Conservation (phyloP, 2,797 vertebrate genomes). For the Channallabes apus region DNA sequence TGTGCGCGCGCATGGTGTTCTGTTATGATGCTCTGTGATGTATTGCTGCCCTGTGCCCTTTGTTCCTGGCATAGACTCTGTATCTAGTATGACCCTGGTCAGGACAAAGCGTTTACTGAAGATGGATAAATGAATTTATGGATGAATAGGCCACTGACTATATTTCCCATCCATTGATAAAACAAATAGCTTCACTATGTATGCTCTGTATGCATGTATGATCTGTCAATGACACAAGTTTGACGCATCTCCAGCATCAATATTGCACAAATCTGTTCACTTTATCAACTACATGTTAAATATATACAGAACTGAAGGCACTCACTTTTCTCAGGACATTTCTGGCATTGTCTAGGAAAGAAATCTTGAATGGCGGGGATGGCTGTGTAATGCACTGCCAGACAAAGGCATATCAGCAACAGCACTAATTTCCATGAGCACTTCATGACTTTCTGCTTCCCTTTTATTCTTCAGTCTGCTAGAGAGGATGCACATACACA, state of each 20-base stretch:
- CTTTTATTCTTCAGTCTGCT: slow-evolving; percentile 70
- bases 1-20: background rate
- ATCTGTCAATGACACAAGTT: background rate
- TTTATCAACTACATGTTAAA: background rate
- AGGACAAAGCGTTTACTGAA: background rate
- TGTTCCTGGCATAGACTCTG: background rate
- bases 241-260: background rate
- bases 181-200: background rate
- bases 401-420: slow-evolving; percentile 76
- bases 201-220: background rate
- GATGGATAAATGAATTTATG: background rate
- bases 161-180: background rate
- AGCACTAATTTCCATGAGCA: slow-evolving; percentile 83
- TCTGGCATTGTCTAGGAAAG: background rate
- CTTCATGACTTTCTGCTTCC: slow-evolving; percentile 72
- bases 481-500: background rate
- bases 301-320: background rate
- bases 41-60: background rate
- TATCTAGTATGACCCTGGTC: background rate
- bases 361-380: slow-evolving; percentile 66
- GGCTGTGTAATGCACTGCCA: slow-evolving; percentile 81
- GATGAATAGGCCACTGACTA: background rate
- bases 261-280: background rate
- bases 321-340: background rate
- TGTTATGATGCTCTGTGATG: background rate